Evolutionary conservation across 2,113 vertebrate species (phyloP).

Genomic region (Scytalopus superciliaris): DNA sequence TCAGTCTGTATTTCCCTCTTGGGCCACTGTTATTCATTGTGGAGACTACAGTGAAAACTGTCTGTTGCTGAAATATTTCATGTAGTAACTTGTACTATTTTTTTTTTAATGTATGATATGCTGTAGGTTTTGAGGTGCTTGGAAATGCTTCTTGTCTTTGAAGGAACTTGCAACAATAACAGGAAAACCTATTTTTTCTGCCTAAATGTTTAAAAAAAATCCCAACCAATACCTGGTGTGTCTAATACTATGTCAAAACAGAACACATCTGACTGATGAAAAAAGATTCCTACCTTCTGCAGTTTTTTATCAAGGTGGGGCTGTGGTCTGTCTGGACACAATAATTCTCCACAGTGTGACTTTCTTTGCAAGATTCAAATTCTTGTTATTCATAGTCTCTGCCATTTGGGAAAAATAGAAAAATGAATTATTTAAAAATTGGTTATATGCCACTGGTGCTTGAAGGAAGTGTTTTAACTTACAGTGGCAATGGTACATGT

Average conservation of each 20-base stretch:
- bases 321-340: background rate
- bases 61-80: background rate
- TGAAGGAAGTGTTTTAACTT: background rate
- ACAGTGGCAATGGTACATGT: background rate
- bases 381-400: background rate
- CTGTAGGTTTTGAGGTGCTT: background rate
- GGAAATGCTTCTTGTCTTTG: background rate
- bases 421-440: background rate
- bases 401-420: background rate
- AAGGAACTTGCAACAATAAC: background rate
- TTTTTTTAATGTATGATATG: background rate
- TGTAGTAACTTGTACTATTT: background rate
- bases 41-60: background rate
- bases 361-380: background rate
- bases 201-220: background rate
- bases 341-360: background rate
- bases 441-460: background rate
- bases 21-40: background rate
- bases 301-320: background rate
- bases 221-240: background rate
- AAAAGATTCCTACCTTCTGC: background rate
- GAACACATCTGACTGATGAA: background rate
- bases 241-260: background rate
- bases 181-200: background rate
- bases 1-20: background rate